phyloP scores from a whole-genome alignment of 2,113 vertebrate species.

The Nothoprocta pentlandii region DNA sequence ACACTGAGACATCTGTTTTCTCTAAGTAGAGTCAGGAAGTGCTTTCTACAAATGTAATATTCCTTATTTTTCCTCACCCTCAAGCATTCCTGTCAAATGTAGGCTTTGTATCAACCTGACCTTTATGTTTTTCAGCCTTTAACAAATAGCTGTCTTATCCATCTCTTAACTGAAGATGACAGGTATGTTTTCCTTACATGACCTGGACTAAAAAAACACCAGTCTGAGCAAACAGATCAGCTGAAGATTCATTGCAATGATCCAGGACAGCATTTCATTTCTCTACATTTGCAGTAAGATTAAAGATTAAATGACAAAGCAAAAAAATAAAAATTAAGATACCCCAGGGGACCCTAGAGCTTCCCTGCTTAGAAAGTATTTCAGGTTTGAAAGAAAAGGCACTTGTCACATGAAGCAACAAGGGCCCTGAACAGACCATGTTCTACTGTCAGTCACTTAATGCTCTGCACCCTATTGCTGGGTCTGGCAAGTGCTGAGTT shows the following conservation, averaged over 20 bases:
- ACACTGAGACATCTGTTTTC: constrained; percentile 60
- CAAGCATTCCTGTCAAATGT: neutral
- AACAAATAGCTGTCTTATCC: neutral
- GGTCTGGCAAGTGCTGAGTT: neutral
- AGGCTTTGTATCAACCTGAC: fast-evolving
- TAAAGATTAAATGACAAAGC: neutral
- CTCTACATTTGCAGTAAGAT: neutral
- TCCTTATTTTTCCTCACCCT: constrained; percentile 16
- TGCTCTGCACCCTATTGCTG: neutral
- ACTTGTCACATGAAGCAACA: neutral
- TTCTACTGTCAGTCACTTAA: neutral
- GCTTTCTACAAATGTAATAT: constrained; percentile 4
- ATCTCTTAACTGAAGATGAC: neutral
- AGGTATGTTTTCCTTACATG: neutral
- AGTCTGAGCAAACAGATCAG: neutral
- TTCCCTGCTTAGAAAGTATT: neutral
- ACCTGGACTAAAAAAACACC: neutral
- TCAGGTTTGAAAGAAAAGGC: neutral
- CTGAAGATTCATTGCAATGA: neutral
- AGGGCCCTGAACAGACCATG: fast-evolving
- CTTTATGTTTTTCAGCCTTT: neutral
- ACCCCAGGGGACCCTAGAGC: neutral
- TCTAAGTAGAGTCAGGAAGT: constrained; percentile 62
- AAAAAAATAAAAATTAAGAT: neutral
- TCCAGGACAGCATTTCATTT: neutral